Evolutionary conservation across 2,888 invertebrate genomes (phyloP).

Genomic region (Idaea straminata): DNA sequence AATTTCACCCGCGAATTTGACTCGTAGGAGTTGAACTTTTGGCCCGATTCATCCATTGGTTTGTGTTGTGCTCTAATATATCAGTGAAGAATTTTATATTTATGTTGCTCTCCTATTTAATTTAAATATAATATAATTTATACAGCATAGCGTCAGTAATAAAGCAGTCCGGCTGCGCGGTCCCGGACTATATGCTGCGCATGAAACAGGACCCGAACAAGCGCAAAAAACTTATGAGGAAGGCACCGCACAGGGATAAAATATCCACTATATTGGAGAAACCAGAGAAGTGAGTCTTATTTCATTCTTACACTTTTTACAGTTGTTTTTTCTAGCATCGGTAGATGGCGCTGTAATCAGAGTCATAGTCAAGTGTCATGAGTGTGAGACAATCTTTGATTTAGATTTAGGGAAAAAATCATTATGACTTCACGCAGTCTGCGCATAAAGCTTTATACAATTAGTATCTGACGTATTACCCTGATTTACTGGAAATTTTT

Average conservation of each 20-base stretch:
- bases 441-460: no score
- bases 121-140: neutral
- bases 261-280: conserved; percentile 81
- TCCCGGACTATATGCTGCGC: conserved; percentile 94
- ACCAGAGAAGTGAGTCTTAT: conserved; percentile 55
- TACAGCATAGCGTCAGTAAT: conserved; percentile 93
- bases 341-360: neutral
- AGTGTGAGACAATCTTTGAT: no score
- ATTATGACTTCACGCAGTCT: no score
- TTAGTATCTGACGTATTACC: no score
- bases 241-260: conserved; percentile 83
- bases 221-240: conserved; percentile 76
- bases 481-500: no score
- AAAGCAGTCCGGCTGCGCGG: conserved; percentile 93
- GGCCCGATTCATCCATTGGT: no score
- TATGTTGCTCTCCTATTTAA: no score
- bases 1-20: no score
- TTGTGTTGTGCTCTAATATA: no score
- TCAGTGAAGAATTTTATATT: no score
- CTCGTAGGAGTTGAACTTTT: no score
- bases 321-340: neutral
- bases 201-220: conserved; percentile 84
- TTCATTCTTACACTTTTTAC: neutral
- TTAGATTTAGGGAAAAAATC: no score
- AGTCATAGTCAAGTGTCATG: neutral